These are phyloP conservation scores for Ataeniobius toweri DNA, from an alignment of 2,797 vertebrate species.

Conservation along the genomic window DNA sequence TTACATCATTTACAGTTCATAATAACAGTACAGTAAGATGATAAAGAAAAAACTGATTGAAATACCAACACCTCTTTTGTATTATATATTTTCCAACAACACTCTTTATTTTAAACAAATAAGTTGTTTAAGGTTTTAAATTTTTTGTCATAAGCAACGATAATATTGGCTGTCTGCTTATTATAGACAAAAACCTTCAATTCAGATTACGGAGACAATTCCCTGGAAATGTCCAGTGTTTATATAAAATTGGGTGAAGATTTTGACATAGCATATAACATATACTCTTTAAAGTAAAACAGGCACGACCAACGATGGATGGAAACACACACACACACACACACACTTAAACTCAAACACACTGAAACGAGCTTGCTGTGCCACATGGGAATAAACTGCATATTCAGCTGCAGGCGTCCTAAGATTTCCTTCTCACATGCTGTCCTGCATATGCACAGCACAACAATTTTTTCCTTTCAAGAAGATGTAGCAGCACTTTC, in stretches of 20 bases:
- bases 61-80: background rate
- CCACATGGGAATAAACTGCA: constrained; percentile 11
- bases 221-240: constrained; percentile 8
- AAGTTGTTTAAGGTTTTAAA: background rate
- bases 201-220: background rate
- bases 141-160: background rate
- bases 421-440: constrained; percentile 18
- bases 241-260: background rate
- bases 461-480: constrained; percentile 21
- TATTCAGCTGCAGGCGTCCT: constrained; percentile 13
- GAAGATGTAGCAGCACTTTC: constrained; percentile 32
- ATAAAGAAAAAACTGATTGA: background rate
- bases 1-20: background rate
- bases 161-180: background rate
- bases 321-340: background rate
- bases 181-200: background rate
- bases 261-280: background rate
- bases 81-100: background rate
- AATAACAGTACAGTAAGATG: background rate
- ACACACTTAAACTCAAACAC: background rate
- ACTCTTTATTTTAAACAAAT: background rate
- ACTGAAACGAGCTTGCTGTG: constrained; percentile 3
- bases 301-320: background rate
- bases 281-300: background rate
- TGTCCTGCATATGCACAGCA: constrained; percentile 18